These are phyloP conservation scores for Sphecodes monilicornis DNA, from an alignment of 2,888 invertebrate genomes.

Conservation along the genomic window DNA sequence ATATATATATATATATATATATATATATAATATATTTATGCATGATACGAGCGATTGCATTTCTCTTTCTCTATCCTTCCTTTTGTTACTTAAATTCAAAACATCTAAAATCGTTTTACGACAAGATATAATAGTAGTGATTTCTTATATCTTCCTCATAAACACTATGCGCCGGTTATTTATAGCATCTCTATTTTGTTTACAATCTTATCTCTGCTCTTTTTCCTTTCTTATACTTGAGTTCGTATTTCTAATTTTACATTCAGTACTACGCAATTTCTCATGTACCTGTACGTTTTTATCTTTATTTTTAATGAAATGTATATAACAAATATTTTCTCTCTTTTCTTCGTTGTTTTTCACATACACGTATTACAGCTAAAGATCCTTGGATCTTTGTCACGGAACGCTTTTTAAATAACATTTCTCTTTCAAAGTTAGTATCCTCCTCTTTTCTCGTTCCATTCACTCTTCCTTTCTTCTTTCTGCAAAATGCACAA, in stretches of 20 bases:
- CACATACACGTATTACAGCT: neutral
- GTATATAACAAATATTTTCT: no score
- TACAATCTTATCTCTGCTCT: neutral
- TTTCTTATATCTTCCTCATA: neutral
- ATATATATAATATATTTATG: no score
- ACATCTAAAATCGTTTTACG: neutral
- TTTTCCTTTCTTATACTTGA: neutral
- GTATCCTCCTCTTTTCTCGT: neutral
- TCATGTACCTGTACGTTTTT: neutral
- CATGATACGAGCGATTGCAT: neutral
- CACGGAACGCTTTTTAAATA: neutral
- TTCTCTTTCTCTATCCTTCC: neutral
- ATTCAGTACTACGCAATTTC: neutral
- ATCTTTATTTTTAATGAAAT: neutral
- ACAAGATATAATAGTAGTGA: neutral
- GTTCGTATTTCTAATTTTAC: neutral
- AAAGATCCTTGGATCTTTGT: neutral
- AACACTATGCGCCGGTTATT: neutral
- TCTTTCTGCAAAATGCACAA: slow-evolving; percentile 11
- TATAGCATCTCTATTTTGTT: neutral
- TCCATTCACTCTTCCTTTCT: neutral
- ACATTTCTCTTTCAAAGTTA: slow-evolving; percentile 22
- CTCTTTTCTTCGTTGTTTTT: neutral
- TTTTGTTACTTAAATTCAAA: neutral
- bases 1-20: no score